Percentiles rank a stretch among this genome's conserved stretches.
These are phyloP conservation scores for Raja brachyura DNA, from an alignment of 2,113 vertebrate genomes.

Conservation along the genomic window DNA sequence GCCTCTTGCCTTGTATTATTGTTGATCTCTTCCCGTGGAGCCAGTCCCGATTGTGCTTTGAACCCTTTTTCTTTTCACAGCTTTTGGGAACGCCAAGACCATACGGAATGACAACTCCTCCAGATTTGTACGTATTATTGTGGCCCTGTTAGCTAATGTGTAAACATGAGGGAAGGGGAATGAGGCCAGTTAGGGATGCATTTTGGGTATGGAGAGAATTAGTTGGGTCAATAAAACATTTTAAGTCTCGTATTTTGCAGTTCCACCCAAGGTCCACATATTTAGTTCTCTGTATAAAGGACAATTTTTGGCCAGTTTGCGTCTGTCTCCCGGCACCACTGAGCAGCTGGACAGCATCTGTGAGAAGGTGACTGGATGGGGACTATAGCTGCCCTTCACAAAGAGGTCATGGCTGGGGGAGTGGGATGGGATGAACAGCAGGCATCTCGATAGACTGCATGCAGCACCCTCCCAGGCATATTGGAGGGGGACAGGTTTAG, in stretches of 20 bases:
- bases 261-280: not conserved
- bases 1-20: not conserved
- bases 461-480: not conserved
- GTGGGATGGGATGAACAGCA: not conserved
- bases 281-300: conserved; percentile 1
- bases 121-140: conserved; percentile 38
- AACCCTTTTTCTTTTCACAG: conserved; percentile 22
- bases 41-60: not conserved
- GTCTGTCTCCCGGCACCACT: not conserved
- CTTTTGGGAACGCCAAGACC: conserved; percentile 40
- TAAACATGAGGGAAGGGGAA: not conserved
- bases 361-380: not conserved
- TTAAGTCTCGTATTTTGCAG: not conserved
- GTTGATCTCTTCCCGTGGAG: not conserved
- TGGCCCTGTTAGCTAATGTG: not conserved
- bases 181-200: not conserved
- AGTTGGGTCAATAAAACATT: not conserved
- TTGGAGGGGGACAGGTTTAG: not conserved
- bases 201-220: not conserved
- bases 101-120: conserved; percentile 39
- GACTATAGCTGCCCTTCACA: not conserved
- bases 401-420: not conserved
- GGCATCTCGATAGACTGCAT: not conserved
- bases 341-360: not conserved
- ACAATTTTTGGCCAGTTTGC: not conserved